Evolutionary conservation across 2,797 vertebrate species (phyloP), one percentile per base, ranked within the genome.

Genomic region (Melanotaenia parkinsoni): DNA sequence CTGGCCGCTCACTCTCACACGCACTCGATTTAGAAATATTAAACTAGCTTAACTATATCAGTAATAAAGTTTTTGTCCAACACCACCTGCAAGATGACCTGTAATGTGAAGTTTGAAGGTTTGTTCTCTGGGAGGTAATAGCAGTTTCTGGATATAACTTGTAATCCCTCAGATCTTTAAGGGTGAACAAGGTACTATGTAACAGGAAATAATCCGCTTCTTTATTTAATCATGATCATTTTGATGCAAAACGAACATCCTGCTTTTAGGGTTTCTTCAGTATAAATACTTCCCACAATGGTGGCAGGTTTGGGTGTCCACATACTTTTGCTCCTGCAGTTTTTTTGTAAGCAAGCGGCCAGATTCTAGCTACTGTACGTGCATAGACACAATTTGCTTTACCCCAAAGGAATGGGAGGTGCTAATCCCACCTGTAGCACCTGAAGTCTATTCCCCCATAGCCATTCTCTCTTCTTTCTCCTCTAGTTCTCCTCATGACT

Each of bases 351-450:
- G 20, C 24, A 37, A 57, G 45, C 20, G 32, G 11, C 18, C 43
- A 53, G 0, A 37, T 64, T 3, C 7, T 28, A 56, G 28, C 40
- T 11, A 20, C 12, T 61, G n/a, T 26, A 9, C 4, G 32, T 11
- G 43, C 11, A 13, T n/a, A 13, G 43, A 71, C 30, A 37, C 54
- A 72, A 35, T 10, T 47, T 30, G 47, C 37, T 58, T 47, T 63
- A 33, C 38, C 35, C 58, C 9, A 26, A 16, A 83, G 67, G 65
- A 84, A 73, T 76, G 74, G 40, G 65, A 58, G 51, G 76, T 32
- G 60, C 74, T 76, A 73, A 74, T 83, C 68, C 63, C 56, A 81
- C 77, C 76, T 87, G 73, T 16, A 65, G 47, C 40, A 24, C 65
- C 61, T 7, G 4, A 51, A 58, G 56, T 43, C 28, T 28, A n/a